Evolutionary conservation across 2,888 invertebrate species (phyloP).

Genomic region (Ommatoiulus sabulosus): DNA sequence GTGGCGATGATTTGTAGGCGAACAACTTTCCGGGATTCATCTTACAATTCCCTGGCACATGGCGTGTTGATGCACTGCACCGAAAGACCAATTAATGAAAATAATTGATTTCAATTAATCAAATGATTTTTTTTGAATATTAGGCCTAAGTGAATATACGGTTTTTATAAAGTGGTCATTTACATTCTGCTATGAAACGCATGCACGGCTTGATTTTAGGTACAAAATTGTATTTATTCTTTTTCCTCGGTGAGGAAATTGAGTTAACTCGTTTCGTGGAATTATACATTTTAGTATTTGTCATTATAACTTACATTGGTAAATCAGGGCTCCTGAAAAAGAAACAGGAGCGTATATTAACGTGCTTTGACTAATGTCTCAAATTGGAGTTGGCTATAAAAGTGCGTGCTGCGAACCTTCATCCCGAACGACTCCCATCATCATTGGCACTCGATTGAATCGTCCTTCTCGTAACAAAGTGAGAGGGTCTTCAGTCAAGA

Average conservation of each 20-base stretch:
- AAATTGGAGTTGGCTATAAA: not conserved
- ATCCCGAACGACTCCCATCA: slow-evolving; percentile 42
- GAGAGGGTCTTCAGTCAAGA: slow-evolving; percentile 54
- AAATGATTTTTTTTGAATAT: too few relatives aligned
- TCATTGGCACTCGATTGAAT: slow-evolving; percentile 56
- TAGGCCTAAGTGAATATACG: too few relatives aligned
- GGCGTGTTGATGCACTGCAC: too few relatives aligned
- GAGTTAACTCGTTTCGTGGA: not conserved
- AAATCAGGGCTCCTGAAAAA: not conserved
- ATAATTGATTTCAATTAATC: too few relatives aligned
- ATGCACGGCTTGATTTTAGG: not conserved
- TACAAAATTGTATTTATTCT: not conserved
- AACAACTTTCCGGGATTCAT: too few relatives aligned
- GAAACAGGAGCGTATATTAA: not conserved
- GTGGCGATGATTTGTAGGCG: too few relatives aligned
- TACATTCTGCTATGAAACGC: too few relatives aligned
- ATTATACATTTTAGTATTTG: not conserved
- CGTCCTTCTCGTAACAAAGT: slow-evolving; percentile 45
- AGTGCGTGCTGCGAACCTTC: not conserved
- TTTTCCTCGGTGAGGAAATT: too few relatives aligned
- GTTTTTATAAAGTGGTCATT: too few relatives aligned
- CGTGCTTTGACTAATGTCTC: not conserved
- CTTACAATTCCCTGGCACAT: too few relatives aligned
- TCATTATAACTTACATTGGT: not conserved
- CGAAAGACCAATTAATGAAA: too few relatives aligned